Conservation (phyloP, 2,113 vertebrate genomes). For the Pavo muticus region DNA sequence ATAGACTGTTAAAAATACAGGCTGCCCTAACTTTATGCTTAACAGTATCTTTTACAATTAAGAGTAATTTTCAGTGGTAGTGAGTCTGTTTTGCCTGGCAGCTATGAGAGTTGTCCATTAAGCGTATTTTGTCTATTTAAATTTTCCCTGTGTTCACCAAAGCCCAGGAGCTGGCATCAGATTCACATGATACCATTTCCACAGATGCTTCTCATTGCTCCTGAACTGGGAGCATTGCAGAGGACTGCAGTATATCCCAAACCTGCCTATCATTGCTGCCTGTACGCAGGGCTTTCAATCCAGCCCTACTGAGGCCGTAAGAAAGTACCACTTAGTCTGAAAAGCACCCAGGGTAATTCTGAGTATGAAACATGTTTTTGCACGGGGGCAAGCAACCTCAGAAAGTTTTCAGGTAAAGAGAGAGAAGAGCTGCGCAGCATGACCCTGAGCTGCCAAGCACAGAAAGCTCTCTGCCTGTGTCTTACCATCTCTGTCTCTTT, state of each 20-base stretch:
- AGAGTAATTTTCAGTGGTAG: background rate
- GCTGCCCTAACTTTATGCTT: background rate
- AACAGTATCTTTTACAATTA: background rate
- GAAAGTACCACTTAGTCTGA: too few relatives aligned
- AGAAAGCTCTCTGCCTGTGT: fast-evolving
- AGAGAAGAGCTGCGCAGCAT: background rate
- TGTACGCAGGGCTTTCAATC: too few relatives aligned
- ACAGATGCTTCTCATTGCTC: background rate
- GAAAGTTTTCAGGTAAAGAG: background rate
- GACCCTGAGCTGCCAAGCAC: background rate
- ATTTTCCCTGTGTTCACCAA: background rate
- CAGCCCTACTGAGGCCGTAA: too few relatives aligned
- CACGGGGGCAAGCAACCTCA: too few relatives aligned
- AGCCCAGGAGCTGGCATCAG: background rate
- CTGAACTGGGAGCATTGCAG: background rate
- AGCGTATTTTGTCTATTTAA: fast-evolving
- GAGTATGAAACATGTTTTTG: background rate
- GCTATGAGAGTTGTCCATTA: background rate
- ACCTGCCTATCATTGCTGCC: background rate
- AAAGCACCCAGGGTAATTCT: background rate
- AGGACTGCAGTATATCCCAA: background rate
- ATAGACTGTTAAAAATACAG: background rate
- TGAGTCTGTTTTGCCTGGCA: background rate
- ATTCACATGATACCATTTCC: fast-evolving
- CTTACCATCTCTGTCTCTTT: background rate